Evolutionary conservation across 2,888 invertebrate species (phyloP).

Genomic region (Petrolisthes manimaculis): DNA sequence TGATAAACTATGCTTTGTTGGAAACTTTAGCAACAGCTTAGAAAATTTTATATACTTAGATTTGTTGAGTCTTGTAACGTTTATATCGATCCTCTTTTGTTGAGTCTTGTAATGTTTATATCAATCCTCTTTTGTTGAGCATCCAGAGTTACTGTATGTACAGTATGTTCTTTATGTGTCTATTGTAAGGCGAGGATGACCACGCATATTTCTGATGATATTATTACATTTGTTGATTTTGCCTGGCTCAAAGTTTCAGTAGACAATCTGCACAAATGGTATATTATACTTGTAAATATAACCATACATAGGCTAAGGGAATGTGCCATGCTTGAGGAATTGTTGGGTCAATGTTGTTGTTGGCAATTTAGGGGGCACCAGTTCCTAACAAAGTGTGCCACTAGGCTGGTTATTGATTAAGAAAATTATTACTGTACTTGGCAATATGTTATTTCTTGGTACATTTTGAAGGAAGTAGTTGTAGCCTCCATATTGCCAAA

Average conservation of each 20-base stretch:
- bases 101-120: background rate
- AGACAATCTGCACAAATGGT: slow-evolving; percentile 61
- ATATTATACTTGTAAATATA: slow-evolving; percentile 39
- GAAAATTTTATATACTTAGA: background rate
- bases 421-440: too few species aligned
- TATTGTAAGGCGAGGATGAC: slow-evolving; percentile 19
- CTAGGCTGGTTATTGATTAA: too few species aligned
- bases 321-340: slow-evolving; percentile 48
- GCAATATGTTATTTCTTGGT: too few species aligned
- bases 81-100: background rate
- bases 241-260: slow-evolving; percentile 57
- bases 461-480: too few species aligned
- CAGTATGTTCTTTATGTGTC: background rate
- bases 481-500: too few species aligned
- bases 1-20: too few species aligned
- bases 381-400: too few species aligned
- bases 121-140: background rate
- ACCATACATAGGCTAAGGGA: slow-evolving; percentile 42
- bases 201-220: slow-evolving; percentile 17
- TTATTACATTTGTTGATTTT: slow-evolving; percentile 31
- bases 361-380: too few species aligned
- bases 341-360: too few species aligned
- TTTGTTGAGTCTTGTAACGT: slow-evolving; percentile 1
- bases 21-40: too few species aligned
- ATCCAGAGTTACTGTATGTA: too few species aligned